Percentiles rank a stretch among this genome's conserved stretches.
Evolutionary conservation across 2,888 invertebrate species (phyloP).

Genomic region (Dichetophora obliterata): DNA sequence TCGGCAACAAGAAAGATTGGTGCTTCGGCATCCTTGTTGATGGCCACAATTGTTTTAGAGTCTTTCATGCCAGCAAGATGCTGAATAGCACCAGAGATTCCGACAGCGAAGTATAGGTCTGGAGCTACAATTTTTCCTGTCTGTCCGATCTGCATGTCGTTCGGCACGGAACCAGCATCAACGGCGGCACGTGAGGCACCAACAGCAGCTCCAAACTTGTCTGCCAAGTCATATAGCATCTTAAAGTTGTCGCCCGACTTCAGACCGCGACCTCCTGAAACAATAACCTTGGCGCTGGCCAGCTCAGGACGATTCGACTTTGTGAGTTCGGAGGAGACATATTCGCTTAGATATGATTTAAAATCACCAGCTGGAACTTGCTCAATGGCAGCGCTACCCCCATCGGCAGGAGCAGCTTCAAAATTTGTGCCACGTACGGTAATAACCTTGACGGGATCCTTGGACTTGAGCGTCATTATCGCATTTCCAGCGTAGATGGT

Average conservation of each 20-base stretch:
- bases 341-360: conserved; percentile 80
- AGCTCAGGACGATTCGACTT: conserved; percentile 98
- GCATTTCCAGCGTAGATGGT: conserved; percentile 99
- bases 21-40: conserved; percentile 99
- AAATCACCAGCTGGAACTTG: conserved; percentile 81
- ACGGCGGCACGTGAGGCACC: conserved; percentile 98
- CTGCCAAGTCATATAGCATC: conserved; percentile 94
- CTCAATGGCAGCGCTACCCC: conserved; percentile 84
- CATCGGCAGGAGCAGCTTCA: conserved; percentile 80
- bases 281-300: conserved; percentile 90
- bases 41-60: conserved; percentile 98
- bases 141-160: conserved; percentile 98
- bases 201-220: conserved; percentile 96
- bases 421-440: conserved; percentile 93
- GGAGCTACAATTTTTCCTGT: conserved; percentile 99
- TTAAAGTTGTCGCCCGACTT: conserved; percentile 99
- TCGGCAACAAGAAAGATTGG: conserved; percentile 98
- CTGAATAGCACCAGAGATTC: conserved; percentile 99
- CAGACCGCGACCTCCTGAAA: conserved; percentile 93
- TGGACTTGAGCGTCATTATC: conserved; percentile 88
- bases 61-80: conserved; percentile 99
- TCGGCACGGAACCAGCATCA: conserved; percentile 98
- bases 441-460: conserved; percentile 89
- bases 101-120: conserved; percentile 96
- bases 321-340: conserved; percentile 89